Base-by-base conservation (phyloP, 2,888 invertebrate genomes). In the Epinotia ramella region DNA sequence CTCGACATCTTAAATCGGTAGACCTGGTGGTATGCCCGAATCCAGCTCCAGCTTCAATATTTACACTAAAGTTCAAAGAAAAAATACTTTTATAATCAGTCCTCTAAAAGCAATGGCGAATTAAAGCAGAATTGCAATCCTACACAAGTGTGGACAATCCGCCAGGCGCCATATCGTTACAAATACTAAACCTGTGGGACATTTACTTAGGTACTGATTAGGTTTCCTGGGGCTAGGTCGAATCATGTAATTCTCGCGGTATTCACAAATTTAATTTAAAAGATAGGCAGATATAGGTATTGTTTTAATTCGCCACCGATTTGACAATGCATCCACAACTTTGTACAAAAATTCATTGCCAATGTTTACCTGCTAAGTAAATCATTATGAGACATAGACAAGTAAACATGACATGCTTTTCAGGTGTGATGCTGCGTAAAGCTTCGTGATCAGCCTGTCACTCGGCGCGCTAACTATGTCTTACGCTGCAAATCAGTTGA, bases 331-430 rank as follows among this genome's bases (percentile, higher is more conserved):
- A 83, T 80, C 83, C 84, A 89, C 91, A 91, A 91, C 91, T 91
- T 91, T 92, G 91, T 91, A 91, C 91, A 90, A 91, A 91, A 91
- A 89, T 90, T 91, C 88, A 91, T 90, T 84, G 86, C 88, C 87
- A 53, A 46, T 12, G 46, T 46, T n/a, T 53, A 53, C 53, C 1
- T 16, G 4, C 49, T 49, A 49, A 49, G 49, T 46, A 49, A 3
- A 46, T 49, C 0, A 49, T 6, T 6, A 16, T 3, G 49, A 49
- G 16, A 13, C n/a, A 7, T 53, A 7, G 53, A 53, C n/a, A n/a
- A n/a, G 53, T 53, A 53, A 53, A 53, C n/a, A 53, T 53, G 16
- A n/a, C 16, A 7, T 7, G 16, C 49, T 49, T 49, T 49, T 49
- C 49, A 49, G 49, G 1, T 16, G 49, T 16, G 49, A 49, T 49